Conservation (phyloP, 1,140 invertebrate genomes). For the Caenorhabditis briggsae region DNA sequence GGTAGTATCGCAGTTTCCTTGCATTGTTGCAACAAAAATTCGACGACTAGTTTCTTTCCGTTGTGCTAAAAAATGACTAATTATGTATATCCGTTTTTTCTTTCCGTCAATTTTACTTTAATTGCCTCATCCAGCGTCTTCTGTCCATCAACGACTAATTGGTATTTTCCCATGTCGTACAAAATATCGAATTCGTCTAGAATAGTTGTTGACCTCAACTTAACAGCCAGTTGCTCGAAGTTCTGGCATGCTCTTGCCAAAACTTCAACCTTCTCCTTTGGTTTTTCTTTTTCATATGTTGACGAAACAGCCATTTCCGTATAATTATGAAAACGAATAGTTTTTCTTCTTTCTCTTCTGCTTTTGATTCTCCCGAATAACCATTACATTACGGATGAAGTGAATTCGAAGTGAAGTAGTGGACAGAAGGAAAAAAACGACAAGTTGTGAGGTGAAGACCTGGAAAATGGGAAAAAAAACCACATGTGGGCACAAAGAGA, state of each 20-base stretch:
- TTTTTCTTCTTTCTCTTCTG: not conserved
- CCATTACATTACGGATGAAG: conserved; percentile 18
- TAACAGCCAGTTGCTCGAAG: not conserved
- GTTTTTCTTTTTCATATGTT: not conserved
- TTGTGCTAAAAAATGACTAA: conserved; percentile 18
- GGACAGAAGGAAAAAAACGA: not conserved
- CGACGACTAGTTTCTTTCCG: conserved; percentile 27
- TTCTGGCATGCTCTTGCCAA: conserved; percentile 11
- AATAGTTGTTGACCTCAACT: not conserved
- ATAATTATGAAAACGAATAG: not conserved
- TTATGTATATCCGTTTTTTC: not conserved
- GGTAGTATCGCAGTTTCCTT: not conserved
- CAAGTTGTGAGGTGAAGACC: conserved; percentile 20
- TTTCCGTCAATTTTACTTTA: conserved; percentile 10
- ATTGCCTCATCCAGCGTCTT: conserved; percentile 42
- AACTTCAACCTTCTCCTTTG: conserved; percentile 8
- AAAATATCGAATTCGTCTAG: conserved; percentile 28
- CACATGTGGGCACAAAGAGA: conserved; percentile 8
- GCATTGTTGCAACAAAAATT: conserved; percentile 10
- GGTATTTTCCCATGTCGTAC: conserved; percentile 38
- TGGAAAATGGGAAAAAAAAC: conserved; percentile 1
- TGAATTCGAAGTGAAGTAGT: not conserved
- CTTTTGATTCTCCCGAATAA: conserved; percentile 23
- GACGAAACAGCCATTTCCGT: conserved; percentile 2
- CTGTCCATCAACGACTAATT: conserved; percentile 52